A percentile compares a stretch with the other conserved stretches of the same genome.
phyloP scores from a whole-genome alignment of 2,797 vertebrate genomes.

The Enteromius afrohamiltoni region DNA sequence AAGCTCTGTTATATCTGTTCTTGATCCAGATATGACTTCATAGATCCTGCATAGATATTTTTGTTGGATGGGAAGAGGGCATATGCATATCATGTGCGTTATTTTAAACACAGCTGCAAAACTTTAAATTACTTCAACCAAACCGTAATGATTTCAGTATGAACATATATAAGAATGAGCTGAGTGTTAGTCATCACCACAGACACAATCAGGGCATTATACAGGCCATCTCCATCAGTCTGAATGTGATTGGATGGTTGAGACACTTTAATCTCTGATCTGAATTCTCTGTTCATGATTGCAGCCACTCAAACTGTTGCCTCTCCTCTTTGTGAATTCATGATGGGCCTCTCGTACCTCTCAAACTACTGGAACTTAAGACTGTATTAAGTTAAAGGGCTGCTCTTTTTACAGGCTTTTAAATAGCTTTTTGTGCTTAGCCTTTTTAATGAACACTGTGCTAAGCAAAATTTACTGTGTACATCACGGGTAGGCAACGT shows the following conservation, averaged over 20 bases:
- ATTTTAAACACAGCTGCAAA: background rate
- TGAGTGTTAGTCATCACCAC: slow-evolving; percentile 12
- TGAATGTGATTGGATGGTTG: slow-evolving; percentile 36
- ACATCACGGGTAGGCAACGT: background rate
- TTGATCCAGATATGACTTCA: slow-evolving; percentile 33
- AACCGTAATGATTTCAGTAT: background rate
- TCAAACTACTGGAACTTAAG: slow-evolving; percentile 18
- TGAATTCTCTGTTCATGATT: slow-evolving; percentile 45
- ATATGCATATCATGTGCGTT: background rate
- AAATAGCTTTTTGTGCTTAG: background rate
- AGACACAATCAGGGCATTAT: slow-evolving; percentile 43
- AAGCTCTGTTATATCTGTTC: slow-evolving; percentile 48
- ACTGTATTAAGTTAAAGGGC: background rate
- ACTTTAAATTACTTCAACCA: background rate
- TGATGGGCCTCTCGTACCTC: background rate
- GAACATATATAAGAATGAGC: slow-evolving; percentile 9
- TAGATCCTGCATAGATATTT: slow-evolving; percentile 11
- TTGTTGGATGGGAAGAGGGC: background rate
- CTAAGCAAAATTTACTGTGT: background rate
- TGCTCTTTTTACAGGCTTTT: slow-evolving; percentile 4
- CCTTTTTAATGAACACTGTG: background rate
- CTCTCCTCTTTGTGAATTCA: slow-evolving; percentile 20
- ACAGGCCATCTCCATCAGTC: slow-evolving; percentile 28
- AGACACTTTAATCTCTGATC: slow-evolving; percentile 33
- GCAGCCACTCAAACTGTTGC: slow-evolving; percentile 26